A percentile compares a stretch with the other conserved stretches of the same genome.
Conservation (phyloP, 1,140 invertebrate species). For the Cyrtorhinus lividipennis region DNA sequence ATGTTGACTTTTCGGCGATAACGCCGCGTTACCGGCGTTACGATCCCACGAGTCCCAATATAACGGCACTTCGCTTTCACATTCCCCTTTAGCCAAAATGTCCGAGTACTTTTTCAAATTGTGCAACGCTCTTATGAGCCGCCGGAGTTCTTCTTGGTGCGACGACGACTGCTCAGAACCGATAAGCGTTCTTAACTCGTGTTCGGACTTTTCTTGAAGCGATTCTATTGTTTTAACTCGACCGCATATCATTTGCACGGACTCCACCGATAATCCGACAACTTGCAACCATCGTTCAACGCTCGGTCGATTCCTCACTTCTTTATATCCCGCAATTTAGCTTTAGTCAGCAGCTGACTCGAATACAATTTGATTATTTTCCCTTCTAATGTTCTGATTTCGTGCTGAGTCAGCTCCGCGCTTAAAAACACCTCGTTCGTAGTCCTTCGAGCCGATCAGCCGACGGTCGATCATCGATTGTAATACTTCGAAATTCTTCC, state of each 20-base stretch:
- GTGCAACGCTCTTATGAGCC: constrained; percentile 63
- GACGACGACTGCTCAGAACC: constrained; percentile 39
- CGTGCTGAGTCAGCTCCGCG: constrained; percentile 83
- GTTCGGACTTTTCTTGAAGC: constrained; percentile 66
- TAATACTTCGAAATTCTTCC: constrained; percentile 33
- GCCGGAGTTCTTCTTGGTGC: constrained; percentile 59
- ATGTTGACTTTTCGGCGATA: constrained; percentile 34
- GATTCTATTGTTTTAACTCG: constrained; percentile 56
- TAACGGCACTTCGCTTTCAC: constrained; percentile 47
- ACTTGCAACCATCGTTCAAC: constrained; percentile 80
- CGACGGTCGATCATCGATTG: constrained; percentile 91
- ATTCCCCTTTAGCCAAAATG: constrained; percentile 41
- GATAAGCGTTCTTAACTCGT: constrained; percentile 60
- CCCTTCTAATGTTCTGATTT: constrained; percentile 86
- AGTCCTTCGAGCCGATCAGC: constrained; percentile 80
- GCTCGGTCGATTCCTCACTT: constrained; percentile 51
- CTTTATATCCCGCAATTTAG: constrained; percentile 46
- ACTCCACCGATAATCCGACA: constrained; percentile 60
- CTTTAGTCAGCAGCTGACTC: constrained; percentile 72
- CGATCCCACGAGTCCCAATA: constrained; percentile 91
- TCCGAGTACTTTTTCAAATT: constrained; percentile 72
- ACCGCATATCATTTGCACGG: constrained; percentile 45
- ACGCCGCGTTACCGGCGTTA: constrained; percentile 33
- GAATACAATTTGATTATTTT: constrained; percentile 90
- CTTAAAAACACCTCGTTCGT: constrained; percentile 83